Conservation (phyloP, 37 sponge, comb jelly and placozoan genomes). For the Mnemiopsis leidyi region DNA sequence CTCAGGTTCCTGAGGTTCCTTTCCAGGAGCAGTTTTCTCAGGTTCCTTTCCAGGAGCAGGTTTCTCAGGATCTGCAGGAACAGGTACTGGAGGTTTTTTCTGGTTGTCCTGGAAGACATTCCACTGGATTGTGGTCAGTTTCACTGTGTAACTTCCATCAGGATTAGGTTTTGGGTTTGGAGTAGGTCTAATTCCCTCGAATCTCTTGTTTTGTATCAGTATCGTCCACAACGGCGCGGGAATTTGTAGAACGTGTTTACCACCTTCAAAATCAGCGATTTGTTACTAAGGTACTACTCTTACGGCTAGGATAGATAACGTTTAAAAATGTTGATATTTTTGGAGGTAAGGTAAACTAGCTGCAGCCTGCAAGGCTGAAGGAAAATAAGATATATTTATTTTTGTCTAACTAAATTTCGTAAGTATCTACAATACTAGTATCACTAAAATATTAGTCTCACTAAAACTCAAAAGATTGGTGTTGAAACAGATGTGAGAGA, state of each 20-base stretch:
- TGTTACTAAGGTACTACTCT: no score
- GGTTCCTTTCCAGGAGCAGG: not conserved
- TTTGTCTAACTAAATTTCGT: no score
- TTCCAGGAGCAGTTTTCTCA: not conserved
- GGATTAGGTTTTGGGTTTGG: not conserved
- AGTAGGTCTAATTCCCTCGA: constrained; percentile 1
- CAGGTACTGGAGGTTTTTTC: constrained; percentile 12
- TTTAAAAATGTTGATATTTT: no score
- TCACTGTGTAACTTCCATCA: constrained; percentile 53
- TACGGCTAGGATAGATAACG: no score
- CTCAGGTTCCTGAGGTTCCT: not conserved
- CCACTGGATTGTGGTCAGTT: constrained; percentile 39
- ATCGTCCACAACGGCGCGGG: not conserved
- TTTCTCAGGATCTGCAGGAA: not conserved
- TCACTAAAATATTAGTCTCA: no score
- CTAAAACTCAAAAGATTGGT: no score
- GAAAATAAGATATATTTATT: no score
- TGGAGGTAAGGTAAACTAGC: no score
- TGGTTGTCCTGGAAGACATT: constrained; percentile 39
- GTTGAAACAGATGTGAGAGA: no score
- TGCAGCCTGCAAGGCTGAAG: no score
- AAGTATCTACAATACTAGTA: no score
- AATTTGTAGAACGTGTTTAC: not conserved
- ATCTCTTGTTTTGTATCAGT: not conserved
- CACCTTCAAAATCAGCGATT: constrained; percentile 1